Base-by-base conservation (phyloP, 2,888 invertebrate genomes). In the Cryptus viduatorius region DNA sequence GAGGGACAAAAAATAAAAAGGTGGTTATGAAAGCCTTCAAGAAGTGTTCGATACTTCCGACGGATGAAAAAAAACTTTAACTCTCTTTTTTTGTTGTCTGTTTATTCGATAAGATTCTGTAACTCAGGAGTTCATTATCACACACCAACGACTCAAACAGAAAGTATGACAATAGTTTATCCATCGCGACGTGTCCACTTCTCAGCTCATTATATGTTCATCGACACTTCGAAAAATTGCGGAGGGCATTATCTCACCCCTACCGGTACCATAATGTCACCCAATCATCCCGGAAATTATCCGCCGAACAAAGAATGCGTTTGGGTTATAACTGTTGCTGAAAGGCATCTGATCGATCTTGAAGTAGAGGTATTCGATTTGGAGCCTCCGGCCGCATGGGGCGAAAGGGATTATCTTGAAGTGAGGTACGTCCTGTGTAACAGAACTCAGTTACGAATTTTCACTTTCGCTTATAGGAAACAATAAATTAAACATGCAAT, bases 231-330 rank as follows among this genome's bases (percentile, higher is more conserved):
- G 0, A 94, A 94, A 87, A 95, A 94, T 59, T 99, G 99, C 92
- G 98, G 98, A 1, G 97, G 97, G 0, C 95, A 95, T 59, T 96
- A 96, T 87, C 95, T 95, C 48, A 95, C 96, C 48, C 90, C 95
- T 31, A 95, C 95, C 48, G 99, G 98, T 1, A 92, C 95, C 7
- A 95, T 98, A 12, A 95, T 94, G 88, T 97, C 97, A 4, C 98
- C 98, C 0, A 95, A 96, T 71, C 98, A 96, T 95, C 98, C 98
- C 0, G 89, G 94, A 0, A 90, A 93, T 14, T 99, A 98, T 92
- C 96, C 96, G 3, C 92, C 94, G 2, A 95, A 95, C 87, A 95
- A 95, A 84, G 95, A 97, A 82, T 99, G 99, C 92, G 94, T 94
- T n/a, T 99, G 98, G 98, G 94, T 95, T 0, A 96, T 99, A 79